phyloP scores from a whole-genome alignment of 2,888 invertebrate genomes.

The Gnatocerus cornutus region DNA sequence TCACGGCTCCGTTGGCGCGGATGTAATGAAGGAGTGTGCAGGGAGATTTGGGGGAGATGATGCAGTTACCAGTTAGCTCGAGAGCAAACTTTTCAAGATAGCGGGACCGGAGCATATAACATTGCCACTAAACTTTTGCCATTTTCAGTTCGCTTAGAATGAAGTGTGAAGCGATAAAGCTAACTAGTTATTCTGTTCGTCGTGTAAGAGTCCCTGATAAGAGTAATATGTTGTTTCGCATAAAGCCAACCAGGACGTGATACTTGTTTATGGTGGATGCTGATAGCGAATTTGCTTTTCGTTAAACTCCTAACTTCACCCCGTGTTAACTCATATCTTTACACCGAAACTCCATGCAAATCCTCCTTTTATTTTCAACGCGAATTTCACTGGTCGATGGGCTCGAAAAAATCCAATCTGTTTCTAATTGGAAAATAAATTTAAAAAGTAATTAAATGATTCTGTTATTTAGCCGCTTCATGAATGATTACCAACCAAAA shows the following conservation, averaged over 20 bases:
- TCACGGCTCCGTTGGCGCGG: constrained; percentile 54
- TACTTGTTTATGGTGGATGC: constrained; percentile 45
- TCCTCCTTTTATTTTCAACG: constrained; percentile 7
- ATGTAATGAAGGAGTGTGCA: constrained; percentile 48
- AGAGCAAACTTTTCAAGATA: constrained; percentile 50
- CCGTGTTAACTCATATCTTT: constrained; percentile 31
- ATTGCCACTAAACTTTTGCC: constrained; percentile 65
- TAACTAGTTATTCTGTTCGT: constrained; percentile 63
- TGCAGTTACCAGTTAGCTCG: constrained; percentile 50
- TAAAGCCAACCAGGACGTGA: constrained; percentile 52
- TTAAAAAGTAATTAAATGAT: constrained; percentile 37
- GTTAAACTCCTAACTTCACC: constrained; percentile 35
- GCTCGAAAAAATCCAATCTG: constrained; percentile 18
- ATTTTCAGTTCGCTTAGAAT: constrained; percentile 67
- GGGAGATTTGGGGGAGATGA: constrained; percentile 46
- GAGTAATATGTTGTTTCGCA: constrained; percentile 61
- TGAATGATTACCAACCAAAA: constrained; percentile 18
- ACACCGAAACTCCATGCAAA: constrained; percentile 1
- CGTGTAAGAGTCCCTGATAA: constrained; percentile 55
- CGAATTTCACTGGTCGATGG: constrained; percentile 13
- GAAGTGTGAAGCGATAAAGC: constrained; percentile 69
- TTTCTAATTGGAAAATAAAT: constrained; percentile 25
- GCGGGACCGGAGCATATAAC: constrained; percentile 48
- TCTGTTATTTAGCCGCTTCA: constrained; percentile 31
- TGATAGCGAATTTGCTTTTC: constrained; percentile 44